Evolutionary conservation across 2,113 vertebrate species (phyloP), one percentile per base, ranked within the genome.

Genomic region (Pelodiscus sinensis): DNA sequence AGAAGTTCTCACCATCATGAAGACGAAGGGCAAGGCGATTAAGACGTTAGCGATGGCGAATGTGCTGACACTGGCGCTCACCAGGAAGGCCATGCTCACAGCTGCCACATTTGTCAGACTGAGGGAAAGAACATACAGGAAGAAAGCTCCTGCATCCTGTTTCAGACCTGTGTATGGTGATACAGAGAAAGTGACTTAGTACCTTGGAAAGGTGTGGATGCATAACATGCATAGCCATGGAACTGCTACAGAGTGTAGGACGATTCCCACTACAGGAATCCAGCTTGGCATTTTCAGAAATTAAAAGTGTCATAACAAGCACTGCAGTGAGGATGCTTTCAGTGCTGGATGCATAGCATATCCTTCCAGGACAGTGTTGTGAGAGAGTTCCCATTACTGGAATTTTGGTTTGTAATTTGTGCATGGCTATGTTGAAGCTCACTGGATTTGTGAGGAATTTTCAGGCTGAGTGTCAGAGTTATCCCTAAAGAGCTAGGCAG

Each of bases 11-110:
- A 98, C 98, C 98, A 98, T 98, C 98, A 98, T 98, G 94, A 98
- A 98, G 94, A 98, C 97, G 2, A 97, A 98, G 31, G 98, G 98
- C 21, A 98, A 86, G 57, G 98, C 97, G 13, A 98, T 97, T 84
- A 98, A 95, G 84, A 98, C 91, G 94, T 98, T 98, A 44, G 98
- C 98, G 95, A 98, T 97, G 10, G 98, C 98, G 57, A 98, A 98
- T 14, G 98, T 92, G 22, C 96, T 97, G 51, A 97, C 96, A 1
- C 98, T 98, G 21, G 98, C 98, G 6, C 98, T 98, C 83, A 98
- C 97, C 24, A 98, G 96, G 95, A 98, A 98, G 24, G 98, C 98
- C 83, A 98, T 81, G 24, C 97, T 89, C 14, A 98, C 98, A 13
- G 97, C 97, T 5, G 98, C 97, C 92, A 98, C 94, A 83, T 98